Conservation (phyloP, 1,140 invertebrate species). For the Cydia amplana region DNA sequence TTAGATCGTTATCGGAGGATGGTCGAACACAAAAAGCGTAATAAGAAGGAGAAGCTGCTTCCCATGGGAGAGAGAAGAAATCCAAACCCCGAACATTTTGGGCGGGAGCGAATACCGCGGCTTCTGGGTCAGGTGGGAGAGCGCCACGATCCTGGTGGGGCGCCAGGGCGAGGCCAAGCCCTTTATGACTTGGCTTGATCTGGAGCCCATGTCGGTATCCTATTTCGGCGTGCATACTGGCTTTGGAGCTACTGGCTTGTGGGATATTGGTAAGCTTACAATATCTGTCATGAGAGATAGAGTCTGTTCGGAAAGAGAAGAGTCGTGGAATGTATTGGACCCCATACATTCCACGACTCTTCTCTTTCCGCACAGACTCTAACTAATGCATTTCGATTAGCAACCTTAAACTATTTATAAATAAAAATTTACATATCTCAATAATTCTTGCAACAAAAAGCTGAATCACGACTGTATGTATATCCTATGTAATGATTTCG, state of each 20-base stretch:
- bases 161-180: neutral
- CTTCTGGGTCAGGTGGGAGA: constrained; percentile 1
- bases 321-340: no score
- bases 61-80: constrained; percentile 42
- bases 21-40: neutral
- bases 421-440: no score
- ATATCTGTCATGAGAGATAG: neutral
- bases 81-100: neutral
- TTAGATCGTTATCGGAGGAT: constrained; percentile 9
- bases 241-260: neutral
- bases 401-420: no score
- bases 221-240: neutral
- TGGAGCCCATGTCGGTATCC: neutral
- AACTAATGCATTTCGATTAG: no score
- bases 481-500: no score
- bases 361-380: no score
- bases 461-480: no score
- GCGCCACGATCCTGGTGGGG: neutral
- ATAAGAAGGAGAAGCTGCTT: constrained; percentile 3
- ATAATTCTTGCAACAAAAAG: no score
- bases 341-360: no score
- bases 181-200: neutral
- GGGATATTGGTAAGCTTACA: neutral
- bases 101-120: neutral
- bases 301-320: no score